Evolutionary conservation across 2,113 vertebrate species (phyloP).

Genomic region (Brevimyrus niger): DNA sequence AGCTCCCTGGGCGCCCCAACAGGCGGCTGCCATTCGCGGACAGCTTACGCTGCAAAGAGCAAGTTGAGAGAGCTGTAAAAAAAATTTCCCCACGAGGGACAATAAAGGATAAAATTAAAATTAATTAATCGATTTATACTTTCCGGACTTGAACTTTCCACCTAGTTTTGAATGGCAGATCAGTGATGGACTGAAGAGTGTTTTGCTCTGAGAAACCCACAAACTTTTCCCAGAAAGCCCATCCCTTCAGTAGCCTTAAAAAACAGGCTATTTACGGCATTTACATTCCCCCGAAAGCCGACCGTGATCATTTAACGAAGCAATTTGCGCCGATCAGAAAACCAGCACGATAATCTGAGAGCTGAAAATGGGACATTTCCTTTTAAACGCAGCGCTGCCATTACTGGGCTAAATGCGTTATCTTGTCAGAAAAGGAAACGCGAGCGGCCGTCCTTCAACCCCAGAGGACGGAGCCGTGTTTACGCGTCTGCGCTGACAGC

Average conservation of each 20-base stretch:
- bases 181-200: not conserved
- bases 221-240: not conserved
- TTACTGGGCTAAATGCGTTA: conserved; percentile 41
- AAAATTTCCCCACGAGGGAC: too few relatives aligned
- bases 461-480: not conserved
- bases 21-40: too few relatives aligned
- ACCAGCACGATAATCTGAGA: conserved; percentile 32
- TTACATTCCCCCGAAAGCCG: conserved; percentile 1
- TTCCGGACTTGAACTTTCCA: not conserved
- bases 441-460: conserved; percentile 39
- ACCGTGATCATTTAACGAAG: conserved; percentile 15
- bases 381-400: conserved; percentile 38
- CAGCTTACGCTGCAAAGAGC: too few relatives aligned
- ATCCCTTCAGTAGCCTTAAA: conserved; percentile 20
- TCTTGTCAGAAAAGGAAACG: conserved; percentile 42
- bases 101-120: too few relatives aligned
- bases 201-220: not conserved
- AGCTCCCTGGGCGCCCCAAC: too few relatives aligned
- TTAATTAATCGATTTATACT: too few relatives aligned
- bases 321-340: conserved; percentile 8
- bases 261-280: conserved; percentile 32
- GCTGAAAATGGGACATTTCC: conserved; percentile 34
- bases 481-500: not conserved
- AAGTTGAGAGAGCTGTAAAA: too few relatives aligned
- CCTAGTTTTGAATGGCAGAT: not conserved